phyloP scores from a whole-genome alignment of 2,888 invertebrate species.

The Hydriomena furcata region DNA sequence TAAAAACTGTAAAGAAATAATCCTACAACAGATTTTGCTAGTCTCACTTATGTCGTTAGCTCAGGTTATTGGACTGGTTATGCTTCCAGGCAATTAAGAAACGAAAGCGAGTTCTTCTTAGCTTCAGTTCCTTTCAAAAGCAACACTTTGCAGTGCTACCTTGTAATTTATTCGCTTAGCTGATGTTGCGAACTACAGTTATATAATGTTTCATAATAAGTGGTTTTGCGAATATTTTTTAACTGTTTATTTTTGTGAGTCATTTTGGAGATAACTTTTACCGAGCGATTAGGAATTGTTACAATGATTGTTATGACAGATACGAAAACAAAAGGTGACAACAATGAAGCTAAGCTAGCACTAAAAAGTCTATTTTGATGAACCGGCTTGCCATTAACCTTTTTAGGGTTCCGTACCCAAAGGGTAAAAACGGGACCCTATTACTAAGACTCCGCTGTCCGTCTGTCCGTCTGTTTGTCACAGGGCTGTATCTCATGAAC shows the following conservation, averaged over 20 bases:
- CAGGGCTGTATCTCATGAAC: no score
- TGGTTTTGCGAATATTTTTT: neutral
- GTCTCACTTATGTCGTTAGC: neutral
- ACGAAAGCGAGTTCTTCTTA: conserved; percentile 20
- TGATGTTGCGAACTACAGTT: conserved; percentile 11
- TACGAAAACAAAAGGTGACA: no score
- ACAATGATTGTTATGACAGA: no score
- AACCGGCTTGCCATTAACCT: no score
- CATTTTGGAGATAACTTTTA: neutral
- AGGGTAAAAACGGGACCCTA: no score
- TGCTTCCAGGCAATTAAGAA: conserved; percentile 20
- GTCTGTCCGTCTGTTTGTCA: no score
- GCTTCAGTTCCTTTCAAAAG: conserved; percentile 8
- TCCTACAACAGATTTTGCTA: neutral
- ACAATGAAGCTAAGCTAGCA: no score
- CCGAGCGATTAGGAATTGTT: no score
- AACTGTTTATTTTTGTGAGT: conserved; percentile 8
- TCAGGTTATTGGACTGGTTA: conserved; percentile 15
- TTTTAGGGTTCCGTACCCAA: no score
- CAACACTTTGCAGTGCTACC: conserved; percentile 1
- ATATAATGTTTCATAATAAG: conserved; percentile 1
- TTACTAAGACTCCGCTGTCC: no score
- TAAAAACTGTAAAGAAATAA: no score
- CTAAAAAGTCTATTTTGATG: no score
- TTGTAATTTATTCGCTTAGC: neutral